Evolutionary conservation across 2,113 vertebrate genomes (phyloP).

Genomic region (Vulpes vulpes): DNA sequence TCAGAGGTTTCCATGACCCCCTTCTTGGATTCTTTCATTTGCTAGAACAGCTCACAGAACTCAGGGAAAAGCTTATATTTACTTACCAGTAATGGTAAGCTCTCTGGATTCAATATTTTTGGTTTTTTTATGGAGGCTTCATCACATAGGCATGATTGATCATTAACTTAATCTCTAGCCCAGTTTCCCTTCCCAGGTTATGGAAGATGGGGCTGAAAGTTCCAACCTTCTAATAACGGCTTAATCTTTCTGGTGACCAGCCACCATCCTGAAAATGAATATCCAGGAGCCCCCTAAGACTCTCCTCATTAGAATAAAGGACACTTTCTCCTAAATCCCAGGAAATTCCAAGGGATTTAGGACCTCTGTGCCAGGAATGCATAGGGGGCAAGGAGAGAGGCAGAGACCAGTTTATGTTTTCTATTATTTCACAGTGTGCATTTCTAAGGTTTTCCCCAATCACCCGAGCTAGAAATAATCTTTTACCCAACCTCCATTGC

Average conservation of each 20-base stretch:
- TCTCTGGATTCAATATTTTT: neutral
- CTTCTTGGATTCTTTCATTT: neutral
- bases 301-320: neutral
- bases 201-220: neutral
- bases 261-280: neutral
- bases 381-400: neutral
- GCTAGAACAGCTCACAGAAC: neutral
- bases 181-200: neutral
- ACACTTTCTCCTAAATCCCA: neutral
- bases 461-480: neutral
- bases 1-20: neutral
- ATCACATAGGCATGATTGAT: neutral
- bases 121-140: neutral
- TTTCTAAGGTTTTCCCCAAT: neutral
- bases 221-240: neutral
- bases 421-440: neutral
- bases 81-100: neutral
- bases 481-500: neutral
- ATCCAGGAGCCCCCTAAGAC: neutral
- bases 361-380: neutral
- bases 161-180: neutral
- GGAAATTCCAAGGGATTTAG: neutral
- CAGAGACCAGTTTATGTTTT: neutral
- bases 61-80: neutral
- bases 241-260: neutral